Evolutionary conservation across 2,113 vertebrate genomes (phyloP), one percentile per base, ranked within the genome.

Genomic region (Aegithalos caudatus): DNA sequence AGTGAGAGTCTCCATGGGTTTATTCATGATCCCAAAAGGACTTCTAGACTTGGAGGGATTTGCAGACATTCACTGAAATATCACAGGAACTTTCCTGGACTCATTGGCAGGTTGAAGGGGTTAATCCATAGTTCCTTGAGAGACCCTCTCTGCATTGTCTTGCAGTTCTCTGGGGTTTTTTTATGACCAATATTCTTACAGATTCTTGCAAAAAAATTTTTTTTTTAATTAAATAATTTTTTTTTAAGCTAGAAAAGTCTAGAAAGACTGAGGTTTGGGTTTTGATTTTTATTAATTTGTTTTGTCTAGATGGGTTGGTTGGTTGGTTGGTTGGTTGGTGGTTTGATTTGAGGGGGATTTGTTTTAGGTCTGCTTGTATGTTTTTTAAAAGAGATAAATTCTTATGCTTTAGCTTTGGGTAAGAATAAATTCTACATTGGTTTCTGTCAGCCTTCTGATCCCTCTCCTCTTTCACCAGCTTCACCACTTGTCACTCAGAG

Each of bases 271-370:
- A 10, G 2, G 0, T 22, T 58, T 64, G 9, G 0, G 1, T 4
- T 35, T 45, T 19, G 4, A 20, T 61, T 62, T 60, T 85, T 31
- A 7, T 14, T 37, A 12, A 25, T 50, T 65, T 50, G 1, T 10
- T n/a, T 71, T 50, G 12, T n/a, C 33, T 53, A 5, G 6, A 10
- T 6, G 5, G 3, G 3, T 28, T 65, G 8, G 10, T n/a, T 56
- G 5, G 33, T 56, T 56, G 54, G 13, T 33, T 51, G 2, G 4
- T 64, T 45, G 11, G n/a, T 76, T n/a, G 10, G 1, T 61, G 3
- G 17, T 28, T 2, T 62, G 3, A 17, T 31, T 58, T 40, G 3
- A 2, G 3, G 8, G 7, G 0, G 2, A 2, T 12, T 23, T 6
- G 31, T 79, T 70, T 81, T 33, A 58, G 2, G 9, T 29, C 24